phyloP scores from a whole-genome alignment of 2,113 vertebrate genomes.

The Stomatorhinus ivindoensis region DNA sequence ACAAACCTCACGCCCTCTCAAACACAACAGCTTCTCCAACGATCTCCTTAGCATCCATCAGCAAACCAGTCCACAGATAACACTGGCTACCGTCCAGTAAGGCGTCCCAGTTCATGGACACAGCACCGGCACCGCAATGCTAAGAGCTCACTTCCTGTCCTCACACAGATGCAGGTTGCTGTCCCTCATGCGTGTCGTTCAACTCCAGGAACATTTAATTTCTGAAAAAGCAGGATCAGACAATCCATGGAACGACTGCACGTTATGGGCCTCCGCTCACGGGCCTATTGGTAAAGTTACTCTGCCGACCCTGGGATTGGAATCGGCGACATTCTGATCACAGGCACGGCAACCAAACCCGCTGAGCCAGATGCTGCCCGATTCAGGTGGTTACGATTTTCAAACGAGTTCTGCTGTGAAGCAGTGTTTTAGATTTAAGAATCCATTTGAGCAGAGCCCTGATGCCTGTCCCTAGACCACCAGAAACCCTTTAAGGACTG shows the following conservation, averaged over 20 bases:
- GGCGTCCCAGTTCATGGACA: not conserved
- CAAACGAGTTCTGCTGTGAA: not conserved
- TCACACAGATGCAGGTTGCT: not conserved
- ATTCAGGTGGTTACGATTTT: not conserved
- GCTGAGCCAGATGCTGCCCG: not conserved
- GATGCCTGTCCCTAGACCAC: not conserved
- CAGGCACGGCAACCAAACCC: not conserved
- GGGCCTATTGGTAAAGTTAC: not conserved
- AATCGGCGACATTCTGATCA: not conserved
- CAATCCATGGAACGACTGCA: not conserved
- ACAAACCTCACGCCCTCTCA: not conserved
- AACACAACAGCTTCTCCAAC: not conserved
- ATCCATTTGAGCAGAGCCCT: not conserved
- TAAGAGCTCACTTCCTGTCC: not conserved
- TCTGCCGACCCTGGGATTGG: not conserved
- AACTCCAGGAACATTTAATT: no score
- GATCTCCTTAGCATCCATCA: not conserved
- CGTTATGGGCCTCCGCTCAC: not conserved
- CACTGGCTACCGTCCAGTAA: not conserved
- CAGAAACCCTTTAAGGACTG: not conserved
- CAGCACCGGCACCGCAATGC: not conserved
- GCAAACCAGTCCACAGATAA: not conserved
- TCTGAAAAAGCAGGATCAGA: not conserved
- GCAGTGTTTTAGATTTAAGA: not conserved
- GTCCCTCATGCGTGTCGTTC: no score